Conservation (phyloP, 1,140 invertebrate species). For the Diorhabda carinulata region DNA sequence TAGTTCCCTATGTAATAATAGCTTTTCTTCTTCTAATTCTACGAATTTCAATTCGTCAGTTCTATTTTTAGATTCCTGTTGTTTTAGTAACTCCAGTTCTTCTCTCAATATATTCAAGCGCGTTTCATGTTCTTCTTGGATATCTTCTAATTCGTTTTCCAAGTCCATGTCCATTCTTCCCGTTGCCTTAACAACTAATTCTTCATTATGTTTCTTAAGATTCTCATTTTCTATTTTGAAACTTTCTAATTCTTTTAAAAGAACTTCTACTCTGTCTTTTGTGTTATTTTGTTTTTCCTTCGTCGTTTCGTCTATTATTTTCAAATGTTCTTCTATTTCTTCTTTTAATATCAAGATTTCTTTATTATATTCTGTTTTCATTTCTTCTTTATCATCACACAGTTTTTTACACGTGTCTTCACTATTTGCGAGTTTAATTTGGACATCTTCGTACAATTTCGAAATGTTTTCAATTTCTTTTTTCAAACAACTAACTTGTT, state of each 20-base stretch:
- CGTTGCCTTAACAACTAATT: conserved; percentile 27
- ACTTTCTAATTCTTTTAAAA: conserved; percentile 40
- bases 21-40: conserved; percentile 14
- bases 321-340: conserved; percentile 2
- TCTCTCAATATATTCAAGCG: neutral
- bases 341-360: neutral
- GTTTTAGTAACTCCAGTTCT: conserved; percentile 4
- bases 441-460: neutral
- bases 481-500: conserved; percentile 33
- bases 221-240: conserved; percentile 52
- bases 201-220: conserved; percentile 48
- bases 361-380: neutral
- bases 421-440: neutral
- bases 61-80: conserved; percentile 6
- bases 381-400: neutral
- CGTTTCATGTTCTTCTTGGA: conserved; percentile 10
- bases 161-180: conserved; percentile 12
- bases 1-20: conserved; percentile 7
- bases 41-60: conserved; percentile 5
- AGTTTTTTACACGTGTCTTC: neutral
- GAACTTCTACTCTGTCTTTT: neutral
- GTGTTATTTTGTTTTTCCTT: conserved; percentile 19
- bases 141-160: conserved; percentile 10
- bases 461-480: conserved; percentile 21
- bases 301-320: neutral